Conservation (phyloP, 2,797 vertebrate species). For the Enteromius unitaeniatus region DNA sequence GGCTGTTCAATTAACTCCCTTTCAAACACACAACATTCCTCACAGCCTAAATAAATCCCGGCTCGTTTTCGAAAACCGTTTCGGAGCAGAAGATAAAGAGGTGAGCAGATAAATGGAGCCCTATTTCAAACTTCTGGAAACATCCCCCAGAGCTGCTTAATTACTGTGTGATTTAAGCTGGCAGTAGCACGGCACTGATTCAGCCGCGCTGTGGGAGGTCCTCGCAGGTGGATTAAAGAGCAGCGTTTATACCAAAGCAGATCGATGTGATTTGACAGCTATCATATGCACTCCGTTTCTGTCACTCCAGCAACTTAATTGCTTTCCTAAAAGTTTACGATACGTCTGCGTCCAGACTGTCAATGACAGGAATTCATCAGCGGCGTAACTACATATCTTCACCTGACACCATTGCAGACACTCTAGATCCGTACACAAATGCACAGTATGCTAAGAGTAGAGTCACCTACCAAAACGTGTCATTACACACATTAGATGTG, state of each 20-base stretch:
- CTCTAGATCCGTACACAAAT: conserved; percentile 6
- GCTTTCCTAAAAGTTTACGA: neutral
- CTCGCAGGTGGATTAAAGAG: conserved; percentile 15
- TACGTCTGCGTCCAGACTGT: neutral
- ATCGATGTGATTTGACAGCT: neutral
- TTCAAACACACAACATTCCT: conserved; percentile 1
- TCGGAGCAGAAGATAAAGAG: conserved; percentile 38
- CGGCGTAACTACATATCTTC: neutral
- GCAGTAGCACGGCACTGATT: neutral
- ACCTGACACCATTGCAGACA: conserved; percentile 37
- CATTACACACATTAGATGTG: conserved; percentile 42
- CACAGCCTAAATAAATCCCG: neutral
- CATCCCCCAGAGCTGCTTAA: conserved; percentile 28
- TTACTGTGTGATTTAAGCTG: conserved; percentile 8
- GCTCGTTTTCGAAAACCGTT: neutral
- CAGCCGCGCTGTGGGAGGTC: conserved; percentile 5
- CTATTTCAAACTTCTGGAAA: conserved; percentile 35
- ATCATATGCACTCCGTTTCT: neutral
- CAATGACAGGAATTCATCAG: conserved; percentile 1
- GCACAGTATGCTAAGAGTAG: conserved; percentile 28
- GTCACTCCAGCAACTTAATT: neutral
- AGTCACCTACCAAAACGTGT: conserved; percentile 41
- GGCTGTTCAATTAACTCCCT: neutral
- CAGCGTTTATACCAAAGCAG: neutral
- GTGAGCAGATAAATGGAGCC: conserved; percentile 26